A percentile compares a stretch with the other conserved stretches of the same genome.
Conservation (phyloP, 2,113 vertebrate genomes). For the Triplophysa siluroides region DNA sequence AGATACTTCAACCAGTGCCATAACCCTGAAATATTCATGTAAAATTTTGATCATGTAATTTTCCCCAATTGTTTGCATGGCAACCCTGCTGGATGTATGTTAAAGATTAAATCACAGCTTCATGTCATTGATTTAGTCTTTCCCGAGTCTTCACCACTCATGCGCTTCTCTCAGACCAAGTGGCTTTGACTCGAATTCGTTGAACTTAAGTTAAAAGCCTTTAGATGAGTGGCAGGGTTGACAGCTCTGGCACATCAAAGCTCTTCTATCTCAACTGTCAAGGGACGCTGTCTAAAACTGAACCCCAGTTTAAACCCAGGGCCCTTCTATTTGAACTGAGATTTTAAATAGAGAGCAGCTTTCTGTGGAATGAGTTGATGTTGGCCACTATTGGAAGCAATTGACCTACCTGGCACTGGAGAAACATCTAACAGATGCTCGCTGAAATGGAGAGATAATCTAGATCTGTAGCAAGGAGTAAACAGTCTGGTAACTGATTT, state of each 20-base stretch:
- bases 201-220: slow-evolving; percentile 47
- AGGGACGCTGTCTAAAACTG: slow-evolving; percentile 39
- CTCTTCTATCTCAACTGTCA: slow-evolving; percentile 26
- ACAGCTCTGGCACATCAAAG: slow-evolving; percentile 40
- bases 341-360: not conserved
- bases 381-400: not conserved
- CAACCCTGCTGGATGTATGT: not conserved
- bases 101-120: not conserved
- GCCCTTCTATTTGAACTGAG: slow-evolving; percentile 13
- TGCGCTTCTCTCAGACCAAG: slow-evolving; percentile 1
- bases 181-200: slow-evolving; percentile 57
- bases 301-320: slow-evolving; percentile 3
- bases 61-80: not conserved
- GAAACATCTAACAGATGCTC: slow-evolving; percentile 15
- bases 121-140: slow-evolving; percentile 9
- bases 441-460: slow-evolving; percentile 36
- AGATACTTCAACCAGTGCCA: not conserved
- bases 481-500: slow-evolving; percentile 13
- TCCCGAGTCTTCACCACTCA: not conserved
- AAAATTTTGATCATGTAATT: not conserved
- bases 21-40: not conserved
- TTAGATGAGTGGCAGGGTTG: slow-evolving; percentile 47
- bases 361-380: not conserved
- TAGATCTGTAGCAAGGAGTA: slow-evolving; percentile 1
- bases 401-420: slow-evolving; percentile 10